Evolutionary conservation across 2,888 invertebrate genomes (phyloP), one percentile per base, ranked within the genome.

Genomic region (Craniophora ligustri): DNA sequence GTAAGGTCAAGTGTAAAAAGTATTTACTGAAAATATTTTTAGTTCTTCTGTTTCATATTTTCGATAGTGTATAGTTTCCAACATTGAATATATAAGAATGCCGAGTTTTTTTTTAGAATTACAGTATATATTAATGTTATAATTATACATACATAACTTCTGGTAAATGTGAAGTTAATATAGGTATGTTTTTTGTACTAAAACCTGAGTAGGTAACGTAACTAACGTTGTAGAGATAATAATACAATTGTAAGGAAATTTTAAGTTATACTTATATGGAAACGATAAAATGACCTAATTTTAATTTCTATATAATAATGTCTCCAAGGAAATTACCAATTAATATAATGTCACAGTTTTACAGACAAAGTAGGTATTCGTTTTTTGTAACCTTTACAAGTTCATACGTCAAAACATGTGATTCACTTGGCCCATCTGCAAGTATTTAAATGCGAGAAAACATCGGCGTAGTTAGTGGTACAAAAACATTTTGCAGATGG

Each of bases 381-480:
- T 19, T 21, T 39, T 35, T 57, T 44, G 30, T 14, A 44, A 23
- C 16, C 46, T 46, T 28, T 50, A 39, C 21, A 46, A 41, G 46
- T 57, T 36, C 41, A 46, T 13, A 41, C 39, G 56, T 63, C 31
- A 15, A 46, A 42, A 58, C 59, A 59, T 51, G 59, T 67, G 67
- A 51, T 47, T 49, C 34, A 41, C 34, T 66, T 70, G 78, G 78
- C 73, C 65, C 67, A 57, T 44, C 39, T 55, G 63, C 61, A 65
- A 74, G 54, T 75, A 72, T 67, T 55, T 66, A 64, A 15, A 51
- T 35, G 53, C 54, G 62, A 15, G 48, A 46, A 49, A 56, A 47
- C 7, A 42, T 47, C 16, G 21, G 15, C 19, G 11, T 21, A 18
- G 26, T 11, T 34, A 19, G 18, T 46, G 21, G 30, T 30, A 41